Conservation (phyloP, 2,888 invertebrate species). For the Eristalis tenax region DNA sequence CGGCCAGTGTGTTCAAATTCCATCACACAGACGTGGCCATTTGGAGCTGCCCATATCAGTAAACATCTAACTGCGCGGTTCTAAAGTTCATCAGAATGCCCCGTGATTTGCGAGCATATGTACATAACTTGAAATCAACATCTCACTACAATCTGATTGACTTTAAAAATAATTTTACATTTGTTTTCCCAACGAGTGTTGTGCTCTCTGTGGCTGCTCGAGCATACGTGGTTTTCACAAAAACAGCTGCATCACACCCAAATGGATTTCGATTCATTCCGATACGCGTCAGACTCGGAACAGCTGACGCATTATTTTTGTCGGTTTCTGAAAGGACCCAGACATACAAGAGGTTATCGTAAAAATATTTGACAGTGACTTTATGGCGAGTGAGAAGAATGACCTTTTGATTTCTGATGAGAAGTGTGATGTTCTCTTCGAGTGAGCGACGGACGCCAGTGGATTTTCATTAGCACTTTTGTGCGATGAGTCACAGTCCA, state of each 20-base stretch:
- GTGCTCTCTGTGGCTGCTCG: neutral
- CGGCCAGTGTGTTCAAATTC: neutral
- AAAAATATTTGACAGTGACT: neutral
- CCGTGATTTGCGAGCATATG: neutral
- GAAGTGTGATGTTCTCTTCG: neutral
- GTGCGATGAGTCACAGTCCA: neutral
- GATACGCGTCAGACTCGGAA: neutral
- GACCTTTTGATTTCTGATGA: too few species aligned
- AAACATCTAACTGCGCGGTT: neutral
- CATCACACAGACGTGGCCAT: neutral
- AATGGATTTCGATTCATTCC: neutral
- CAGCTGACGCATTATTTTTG: neutral
- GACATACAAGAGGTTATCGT: neutral
- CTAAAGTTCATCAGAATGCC: neutral
- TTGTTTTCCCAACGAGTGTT: neutral
- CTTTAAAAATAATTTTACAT: neutral
- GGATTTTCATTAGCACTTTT: neutral
- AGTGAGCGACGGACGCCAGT: neutral
- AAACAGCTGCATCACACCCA: neutral
- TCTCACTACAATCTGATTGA: neutral
- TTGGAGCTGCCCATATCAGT: neutral
- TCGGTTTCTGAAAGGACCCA: neutral
- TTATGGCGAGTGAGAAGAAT: neutral
- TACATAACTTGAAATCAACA: neutral
- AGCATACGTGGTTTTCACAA: neutral